Percentiles rank a stretch among this genome's conserved stretches.
Evolutionary conservation across 2,888 invertebrate genomes (phyloP).

Genomic region (Macroteleia sp.): DNA sequence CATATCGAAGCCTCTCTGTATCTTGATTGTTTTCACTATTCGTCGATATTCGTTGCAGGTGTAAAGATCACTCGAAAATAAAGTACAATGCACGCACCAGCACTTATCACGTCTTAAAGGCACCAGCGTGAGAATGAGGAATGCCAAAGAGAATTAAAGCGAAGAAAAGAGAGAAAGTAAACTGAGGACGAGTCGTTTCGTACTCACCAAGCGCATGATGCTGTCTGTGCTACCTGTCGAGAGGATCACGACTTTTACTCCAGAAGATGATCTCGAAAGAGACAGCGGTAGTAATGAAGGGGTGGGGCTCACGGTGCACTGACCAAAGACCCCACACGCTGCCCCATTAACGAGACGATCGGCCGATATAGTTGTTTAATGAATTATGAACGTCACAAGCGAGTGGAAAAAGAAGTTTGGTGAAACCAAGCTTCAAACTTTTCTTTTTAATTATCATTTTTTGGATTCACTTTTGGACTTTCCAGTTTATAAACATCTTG

Average conservation of each 20-base stretch:
- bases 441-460: too few relatives aligned
- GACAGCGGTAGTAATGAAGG: too few relatives aligned
- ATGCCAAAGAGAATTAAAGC: constrained; percentile 52
- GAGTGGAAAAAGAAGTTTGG: too few relatives aligned
- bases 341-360: too few relatives aligned
- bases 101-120: constrained; percentile 57
- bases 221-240: constrained; percentile 78
- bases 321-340: too few relatives aligned
- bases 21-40: constrained; percentile 14
- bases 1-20: constrained; percentile 29
- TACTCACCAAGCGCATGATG: constrained; percentile 84
- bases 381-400: too few relatives aligned
- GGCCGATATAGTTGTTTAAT: too few relatives aligned
- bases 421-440: too few relatives aligned
- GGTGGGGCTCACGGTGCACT: too few relatives aligned
- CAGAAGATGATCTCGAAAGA: constrained; percentile 65
- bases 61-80: constrained; percentile 47
- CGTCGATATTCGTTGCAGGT: constrained; percentile 22
- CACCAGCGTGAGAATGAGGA: constrained; percentile 49
- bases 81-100: constrained; percentile 51
- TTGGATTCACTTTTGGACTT: too few relatives aligned
- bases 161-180: constrained; percentile 64
- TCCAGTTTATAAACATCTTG: too few relatives aligned
- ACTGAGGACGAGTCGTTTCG: constrained; percentile 68
- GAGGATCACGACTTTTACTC: constrained; percentile 66